Evolutionary conservation across 1,140 invertebrate genomes (phyloP), one percentile per base, ranked within the genome.

Genomic region (Eriosoma lanigerum): DNA sequence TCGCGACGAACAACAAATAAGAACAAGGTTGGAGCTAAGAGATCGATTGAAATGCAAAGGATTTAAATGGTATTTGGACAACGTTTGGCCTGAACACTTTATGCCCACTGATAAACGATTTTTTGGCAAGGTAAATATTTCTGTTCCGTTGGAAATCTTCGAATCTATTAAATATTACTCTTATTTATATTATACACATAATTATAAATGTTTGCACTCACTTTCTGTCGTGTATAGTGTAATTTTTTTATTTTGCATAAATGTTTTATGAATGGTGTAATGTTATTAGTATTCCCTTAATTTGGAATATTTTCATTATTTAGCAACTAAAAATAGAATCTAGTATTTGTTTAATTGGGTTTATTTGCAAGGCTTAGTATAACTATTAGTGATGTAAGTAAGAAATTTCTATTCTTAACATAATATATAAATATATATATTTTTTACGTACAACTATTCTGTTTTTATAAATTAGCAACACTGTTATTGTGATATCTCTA

Each of bases 11-110:
- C 91, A 94, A 81, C 89, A 91, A 83, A 89, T 97, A 10, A 88
- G 88, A 32, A 88, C 92, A 26, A 88, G 96, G 82, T 84, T 93
- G 12, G 88, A 90, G 50, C 85, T 99, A 10, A 87, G 94, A 46
- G 87, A 95, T 83, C 89, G 89, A 82, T 87, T 99, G 1, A 86
- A 93, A 8, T 99, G 98, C 85, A 92, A 95, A 84, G 88, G 88
- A 73, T 99, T 99, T 84, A 89, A 92, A 68, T 99, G 98, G 98
- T 99, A 98, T 86, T 88, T 99, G 78, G 90, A 96, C 26, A 96
- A 96, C 84, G 90, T 99, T 80, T 93, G 92, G 94, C 90, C 93
- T 0, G 90, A 96, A 84, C 92, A 97, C 84, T 98, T 97, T 85
- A 93, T 98, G 83, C 96, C 96, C 0, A 92, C 88, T 44, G 87